phyloP scores from a whole-genome alignment of 2,797 vertebrate species.

The Sphaeramia orbicularis region DNA sequence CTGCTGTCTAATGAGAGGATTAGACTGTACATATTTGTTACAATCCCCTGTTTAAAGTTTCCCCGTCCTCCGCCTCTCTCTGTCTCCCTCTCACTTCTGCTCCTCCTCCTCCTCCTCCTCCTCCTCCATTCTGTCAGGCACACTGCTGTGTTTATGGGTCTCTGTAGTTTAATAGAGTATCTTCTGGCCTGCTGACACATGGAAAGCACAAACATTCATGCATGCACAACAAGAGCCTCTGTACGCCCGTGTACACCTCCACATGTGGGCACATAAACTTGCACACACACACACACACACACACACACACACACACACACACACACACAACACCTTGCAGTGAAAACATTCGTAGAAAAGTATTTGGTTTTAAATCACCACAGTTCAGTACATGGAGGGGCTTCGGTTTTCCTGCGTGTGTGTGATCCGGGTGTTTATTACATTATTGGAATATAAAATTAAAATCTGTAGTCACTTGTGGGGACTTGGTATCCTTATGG shows the following conservation, averaged over 20 bases:
- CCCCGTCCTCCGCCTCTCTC: conserved; percentile 47
- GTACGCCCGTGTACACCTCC: conserved; percentile 41
- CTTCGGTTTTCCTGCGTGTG: conserved; percentile 12
- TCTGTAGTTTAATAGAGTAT: conserved; percentile 65
- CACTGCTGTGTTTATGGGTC: conserved; percentile 71
- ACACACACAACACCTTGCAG: conserved; percentile 9
- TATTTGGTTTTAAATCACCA: conserved; percentile 41
- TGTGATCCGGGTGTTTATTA: background rate
- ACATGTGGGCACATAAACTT: conserved; percentile 34
- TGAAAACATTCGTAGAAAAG: conserved; percentile 19
- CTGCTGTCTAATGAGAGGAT: conserved; percentile 76
- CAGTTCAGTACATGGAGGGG: conserved; percentile 17
- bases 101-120: conserved; percentile 24
- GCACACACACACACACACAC: background rate
- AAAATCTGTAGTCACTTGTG: too few species aligned
- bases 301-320: too few species aligned
- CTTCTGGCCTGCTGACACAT: conserved; percentile 76
- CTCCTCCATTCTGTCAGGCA: conserved; percentile 31
- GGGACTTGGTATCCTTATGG: too few species aligned
- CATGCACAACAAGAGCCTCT: conserved; percentile 43
- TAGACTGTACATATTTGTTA: conserved; percentile 71
- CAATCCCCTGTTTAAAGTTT: conserved; percentile 60
- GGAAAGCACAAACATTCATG: conserved; percentile 56
- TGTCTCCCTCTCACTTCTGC: conserved; percentile 20
- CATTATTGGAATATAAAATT: too few species aligned